Evolutionary conservation across 2,113 vertebrate species (phyloP), one percentile per base, ranked within the genome.

Genomic region (Tenebrosternarchus preto): DNA sequence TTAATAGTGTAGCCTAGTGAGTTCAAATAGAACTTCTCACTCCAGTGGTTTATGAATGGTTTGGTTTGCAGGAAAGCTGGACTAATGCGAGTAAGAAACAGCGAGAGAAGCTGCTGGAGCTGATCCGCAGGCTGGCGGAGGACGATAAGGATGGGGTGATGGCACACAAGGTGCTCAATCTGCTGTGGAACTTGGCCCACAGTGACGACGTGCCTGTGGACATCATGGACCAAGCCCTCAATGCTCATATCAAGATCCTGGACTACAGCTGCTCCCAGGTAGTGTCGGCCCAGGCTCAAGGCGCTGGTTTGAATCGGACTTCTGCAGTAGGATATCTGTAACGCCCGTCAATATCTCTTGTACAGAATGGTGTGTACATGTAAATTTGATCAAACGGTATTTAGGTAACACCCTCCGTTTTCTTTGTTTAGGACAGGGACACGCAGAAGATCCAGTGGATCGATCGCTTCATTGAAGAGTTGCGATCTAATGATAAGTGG

Each of bases 211-310:
- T 99, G 36, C 98, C 98, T 85, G 98, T 99, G 86, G 98, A 99
- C 92, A 99, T 99, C 83, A 99, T 99, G 98, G 98, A 99, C 89
- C 95, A 98, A 90, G 98, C 98, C 85, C 96, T 99, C 36, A 99
- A 96, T 83, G 98, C 98, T 79, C 98, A 99, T 91, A 99, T 99
- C 89, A 99, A 99, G 93, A 99, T 99, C 85, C 83, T 99, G 88
- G 98, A 99, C 93, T 99, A 99, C 84, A 99, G 98, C 90, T 99
- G 98, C 91, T 99, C 98, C 85, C 98, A 99, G 95, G 98, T 98
- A 90, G n/a, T 0, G 31, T 50, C 9, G 6, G 6, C 36, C 3
- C 36, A 3, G 36, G 3, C 36, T 39, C 7, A 12, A 9, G 11
- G 43, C 43, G 11, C 1, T 12, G 5, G 5, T 9, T 46, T 1